Conservation (phyloP, 2,888 invertebrate species). For the Lissocephala sabroskyi region DNA sequence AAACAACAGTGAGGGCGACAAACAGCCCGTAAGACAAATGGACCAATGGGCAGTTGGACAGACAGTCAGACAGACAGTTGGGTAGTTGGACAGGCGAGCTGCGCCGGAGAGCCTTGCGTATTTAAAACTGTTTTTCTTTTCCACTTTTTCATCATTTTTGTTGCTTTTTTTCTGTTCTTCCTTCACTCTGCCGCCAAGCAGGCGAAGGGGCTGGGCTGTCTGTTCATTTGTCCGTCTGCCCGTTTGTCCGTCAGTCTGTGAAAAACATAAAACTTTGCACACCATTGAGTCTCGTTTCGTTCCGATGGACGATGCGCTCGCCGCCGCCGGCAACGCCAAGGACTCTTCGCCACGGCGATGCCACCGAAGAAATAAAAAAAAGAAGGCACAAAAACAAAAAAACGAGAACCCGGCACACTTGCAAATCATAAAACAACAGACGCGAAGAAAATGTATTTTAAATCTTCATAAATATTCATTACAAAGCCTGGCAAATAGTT, state of each 20-base stretch:
- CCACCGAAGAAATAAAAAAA: background rate
- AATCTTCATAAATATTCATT: conserved; percentile 71
- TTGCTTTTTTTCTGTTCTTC: background rate
- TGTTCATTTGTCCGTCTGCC: conserved; percentile 7
- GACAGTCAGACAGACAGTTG: background rate
- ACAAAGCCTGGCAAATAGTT: conserved; percentile 54
- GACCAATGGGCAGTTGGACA: conserved; percentile 2
- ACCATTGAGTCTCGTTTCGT: conserved; percentile 54
- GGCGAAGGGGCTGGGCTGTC: no score
- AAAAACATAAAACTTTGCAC: conserved; percentile 52
- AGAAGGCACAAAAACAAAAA: no score
- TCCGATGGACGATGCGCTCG: background rate
- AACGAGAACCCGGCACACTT: no score
- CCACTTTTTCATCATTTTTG: no score
- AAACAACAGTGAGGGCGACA: conserved; percentile 35
- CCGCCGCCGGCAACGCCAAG: no score
- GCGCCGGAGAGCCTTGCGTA: conserved; percentile 12
- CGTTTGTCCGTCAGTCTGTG: conserved; percentile 17
- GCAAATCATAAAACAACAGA: conserved; percentile 70
- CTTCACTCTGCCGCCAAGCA: background rate
- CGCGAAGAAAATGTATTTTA: conserved; percentile 67
- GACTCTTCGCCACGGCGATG: background rate
- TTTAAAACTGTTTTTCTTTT: conserved; percentile 22
- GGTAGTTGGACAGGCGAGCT: background rate
- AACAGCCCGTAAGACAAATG: conserved; percentile 3